Base-by-base conservation (phyloP, 92 coral and sea anemone genomes). In the Isaurus tuberculatus region DNA sequence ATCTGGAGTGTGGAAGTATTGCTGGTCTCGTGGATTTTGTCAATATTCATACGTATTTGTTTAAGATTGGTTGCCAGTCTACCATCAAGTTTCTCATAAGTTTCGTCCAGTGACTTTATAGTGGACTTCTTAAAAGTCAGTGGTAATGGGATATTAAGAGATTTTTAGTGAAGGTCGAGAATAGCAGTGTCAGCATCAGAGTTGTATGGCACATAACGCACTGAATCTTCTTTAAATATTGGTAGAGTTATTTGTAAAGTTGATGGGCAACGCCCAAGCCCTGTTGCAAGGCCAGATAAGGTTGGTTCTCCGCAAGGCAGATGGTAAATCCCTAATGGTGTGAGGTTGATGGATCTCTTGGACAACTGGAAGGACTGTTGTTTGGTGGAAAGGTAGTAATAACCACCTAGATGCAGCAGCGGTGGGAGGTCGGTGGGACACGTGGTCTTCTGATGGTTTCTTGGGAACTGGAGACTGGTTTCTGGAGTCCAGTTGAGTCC, bases 401-500 rank as follows among this genome's bases (percentile, higher is more conserved):
- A 19, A 0, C 74, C 51, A 23, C 27, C 51, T 2, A 70, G 29
- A 11, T 70, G 74, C 51, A 33, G 29, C 3, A 70, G 43, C 20
- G 40, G 72, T 32, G 20, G 22, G 0, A 32, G 43, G 46, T 66
- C 72, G 5, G 20, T 8, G 10, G 9, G 30, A 34, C 51, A 70
- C 51, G 49, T 70, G 29, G 74, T 70, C 74, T 6, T 14, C 29
- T 37, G 53, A 11, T 70, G 74, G 51, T 37, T 70, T 3, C 53
- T 44, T 9, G 14, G 27, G 74, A 34, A 33, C 51, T 32, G 22
- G 43, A 67, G 72, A 10, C 10, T 49, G 3, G 72, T 20, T 22
- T 86, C 72, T 27, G 80, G 80, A 25, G 40, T 23, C 46, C 53
- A 85, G 43, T 84, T 75, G 13, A 79, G 44, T 14, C 89, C 89